phyloP scores from a whole-genome alignment of 2,113 vertebrate genomes.

The Porphyrio hochstetteri region DNA sequence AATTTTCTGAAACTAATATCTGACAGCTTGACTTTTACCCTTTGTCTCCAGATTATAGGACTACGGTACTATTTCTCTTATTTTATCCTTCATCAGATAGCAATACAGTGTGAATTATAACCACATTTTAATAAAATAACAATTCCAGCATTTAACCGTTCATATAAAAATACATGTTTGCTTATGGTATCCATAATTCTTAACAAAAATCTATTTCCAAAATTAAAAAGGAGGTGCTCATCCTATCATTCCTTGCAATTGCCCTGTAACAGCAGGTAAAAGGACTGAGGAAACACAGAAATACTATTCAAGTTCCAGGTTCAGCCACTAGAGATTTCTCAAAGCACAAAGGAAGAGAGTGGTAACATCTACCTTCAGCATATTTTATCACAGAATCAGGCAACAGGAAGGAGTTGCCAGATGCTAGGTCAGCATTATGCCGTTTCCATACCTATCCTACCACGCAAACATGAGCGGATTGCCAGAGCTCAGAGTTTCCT shows the following conservation, averaged over 20 bases:
- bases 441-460: background rate
- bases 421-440: background rate
- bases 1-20: background rate
- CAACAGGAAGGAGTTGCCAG: background rate
- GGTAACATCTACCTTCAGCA: background rate
- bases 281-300: background rate
- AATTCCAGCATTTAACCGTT: background rate
- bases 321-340: background rate
- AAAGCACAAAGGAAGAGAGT: background rate
- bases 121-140: background rate
- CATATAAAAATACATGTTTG: background rate
- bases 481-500: background rate
- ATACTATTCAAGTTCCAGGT: background rate
- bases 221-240: background rate
- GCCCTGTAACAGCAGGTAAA: background rate
- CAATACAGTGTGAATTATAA: background rate
- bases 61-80: background rate
- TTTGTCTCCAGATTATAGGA: background rate
- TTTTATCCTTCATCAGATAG: background rate
- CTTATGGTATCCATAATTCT: background rate
- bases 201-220: background rate
- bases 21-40: background rate
- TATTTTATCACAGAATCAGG: slow-evolving; percentile 2
- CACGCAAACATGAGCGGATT: background rate
- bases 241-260: background rate